Evolutionary conservation across 2,113 vertebrate species (phyloP).

Genomic region (Spizaetus ornatus): DNA sequence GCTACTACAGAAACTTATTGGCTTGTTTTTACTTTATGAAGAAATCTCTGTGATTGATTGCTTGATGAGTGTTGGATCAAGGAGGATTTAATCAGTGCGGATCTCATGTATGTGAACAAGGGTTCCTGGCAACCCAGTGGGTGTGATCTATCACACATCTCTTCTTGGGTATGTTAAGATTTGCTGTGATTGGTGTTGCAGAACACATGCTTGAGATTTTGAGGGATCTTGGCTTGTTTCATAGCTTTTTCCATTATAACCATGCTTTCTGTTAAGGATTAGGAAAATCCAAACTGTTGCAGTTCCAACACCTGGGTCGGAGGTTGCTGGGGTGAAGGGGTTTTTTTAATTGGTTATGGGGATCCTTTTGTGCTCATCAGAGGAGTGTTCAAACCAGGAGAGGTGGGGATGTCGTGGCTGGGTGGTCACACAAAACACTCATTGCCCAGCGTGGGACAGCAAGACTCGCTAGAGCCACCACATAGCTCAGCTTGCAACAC

Average conservation of each 20-base stretch:
- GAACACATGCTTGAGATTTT: neutral
- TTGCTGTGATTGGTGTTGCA: neutral
- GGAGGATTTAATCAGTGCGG: neutral
- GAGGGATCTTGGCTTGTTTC: neutral
- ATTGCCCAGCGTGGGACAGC: accelerated
- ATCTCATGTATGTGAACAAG: neutral
- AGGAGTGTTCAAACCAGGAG: neutral
- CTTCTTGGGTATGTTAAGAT: neutral
- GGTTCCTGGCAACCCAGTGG: neutral
- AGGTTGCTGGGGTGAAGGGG: neutral
- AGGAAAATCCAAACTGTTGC: neutral
- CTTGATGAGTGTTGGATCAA: neutral
- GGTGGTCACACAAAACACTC: neutral
- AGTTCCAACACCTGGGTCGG: accelerated
- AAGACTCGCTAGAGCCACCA: neutral
- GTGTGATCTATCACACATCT: accelerated
- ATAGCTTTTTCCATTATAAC: neutral
- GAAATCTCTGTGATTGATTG: neutral
- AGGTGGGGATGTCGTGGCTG: neutral
- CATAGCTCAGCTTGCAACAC: neutral
- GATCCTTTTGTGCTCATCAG: neutral
- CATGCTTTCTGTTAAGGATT: neutral
- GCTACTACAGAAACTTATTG: too few species aligned
- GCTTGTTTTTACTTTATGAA: neutral
- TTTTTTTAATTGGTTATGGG: accelerated